Conservation (phyloP, 1,140 invertebrate genomes). For the Aleiodes sp. region DNA sequence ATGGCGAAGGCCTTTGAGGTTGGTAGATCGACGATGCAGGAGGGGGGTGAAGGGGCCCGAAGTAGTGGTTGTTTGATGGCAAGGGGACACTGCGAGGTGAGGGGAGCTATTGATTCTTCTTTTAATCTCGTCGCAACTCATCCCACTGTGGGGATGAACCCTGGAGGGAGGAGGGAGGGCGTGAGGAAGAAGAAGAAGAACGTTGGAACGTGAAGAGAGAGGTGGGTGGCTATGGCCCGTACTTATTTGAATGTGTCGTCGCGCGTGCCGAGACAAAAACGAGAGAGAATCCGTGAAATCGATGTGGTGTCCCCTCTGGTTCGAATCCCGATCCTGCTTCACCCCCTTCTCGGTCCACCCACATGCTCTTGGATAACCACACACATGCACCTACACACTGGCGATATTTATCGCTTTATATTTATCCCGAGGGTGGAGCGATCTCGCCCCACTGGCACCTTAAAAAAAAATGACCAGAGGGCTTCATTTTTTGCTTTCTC, state of each 20-base stretch:
- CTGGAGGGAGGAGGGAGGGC: constrained; percentile 12
- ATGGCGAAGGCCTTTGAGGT: constrained; percentile 63
- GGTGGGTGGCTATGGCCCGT: constrained; percentile 45
- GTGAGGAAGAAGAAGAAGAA: constrained; percentile 36
- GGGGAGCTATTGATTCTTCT: constrained; percentile 64
- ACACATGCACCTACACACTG: background rate
- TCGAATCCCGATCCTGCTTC: constrained; percentile 18
- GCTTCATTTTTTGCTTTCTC: background rate
- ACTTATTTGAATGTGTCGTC: constrained; percentile 66
- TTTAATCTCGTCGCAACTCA: constrained; percentile 66
- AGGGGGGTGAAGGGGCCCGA: constrained; percentile 30
- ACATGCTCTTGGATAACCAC: constrained; percentile 7
- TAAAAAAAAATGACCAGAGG: background rate
- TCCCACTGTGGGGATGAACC: constrained; percentile 42
- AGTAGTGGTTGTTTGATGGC: constrained; percentile 41
- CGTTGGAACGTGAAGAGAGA: constrained; percentile 33
- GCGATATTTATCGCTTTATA: constrained; percentile 29
- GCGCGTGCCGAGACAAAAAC: constrained; percentile 58
- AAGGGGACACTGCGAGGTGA: constrained; percentile 23
- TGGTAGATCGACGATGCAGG: constrained; percentile 45
- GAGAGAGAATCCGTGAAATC: constrained; percentile 57
- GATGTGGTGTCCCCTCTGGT: constrained; percentile 46
- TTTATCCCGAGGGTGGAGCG: constrained; percentile 25
- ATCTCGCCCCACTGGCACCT: background rate
- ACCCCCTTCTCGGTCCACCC: constrained; percentile 34